phyloP scores from a whole-genome alignment of 1,140 invertebrate genomes.

The Drosophila baimaii region DNA sequence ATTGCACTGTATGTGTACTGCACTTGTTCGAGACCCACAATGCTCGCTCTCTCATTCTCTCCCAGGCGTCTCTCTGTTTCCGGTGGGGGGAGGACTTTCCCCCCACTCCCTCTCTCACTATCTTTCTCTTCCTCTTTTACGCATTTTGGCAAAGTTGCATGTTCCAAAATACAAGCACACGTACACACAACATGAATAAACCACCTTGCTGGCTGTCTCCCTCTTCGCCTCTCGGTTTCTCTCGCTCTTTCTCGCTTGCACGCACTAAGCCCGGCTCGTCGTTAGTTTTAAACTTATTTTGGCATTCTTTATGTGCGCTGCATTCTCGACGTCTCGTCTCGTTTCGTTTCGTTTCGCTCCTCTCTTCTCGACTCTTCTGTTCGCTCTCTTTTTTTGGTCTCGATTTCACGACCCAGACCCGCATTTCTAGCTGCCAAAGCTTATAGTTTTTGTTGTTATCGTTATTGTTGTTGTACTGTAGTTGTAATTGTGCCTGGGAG shows the following conservation, averaged over 20 bases:
- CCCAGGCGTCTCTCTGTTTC: conserved; percentile 21
- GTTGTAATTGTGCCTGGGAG: conserved; percentile 23
- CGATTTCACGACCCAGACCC: conserved; percentile 78
- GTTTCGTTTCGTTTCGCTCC: conserved; percentile 16
- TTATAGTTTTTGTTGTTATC: conserved; percentile 37
- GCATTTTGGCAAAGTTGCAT: conserved; percentile 76
- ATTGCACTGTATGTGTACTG: conserved; percentile 30
- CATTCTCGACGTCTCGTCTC: conserved; percentile 67
- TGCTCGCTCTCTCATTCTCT: conserved; percentile 42
- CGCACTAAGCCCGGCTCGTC: conserved; percentile 52
- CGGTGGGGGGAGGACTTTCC: neutral
- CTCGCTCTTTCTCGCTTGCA: conserved; percentile 16
- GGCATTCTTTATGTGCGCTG: conserved; percentile 78
- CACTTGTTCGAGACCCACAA: conserved; percentile 58
- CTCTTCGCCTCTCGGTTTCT: conserved; percentile 39
- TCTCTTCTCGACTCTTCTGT: conserved; percentile 4
- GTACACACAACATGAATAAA: conserved; percentile 24
- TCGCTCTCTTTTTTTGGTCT: conserved; percentile 32
- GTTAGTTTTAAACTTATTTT: conserved; percentile 82
- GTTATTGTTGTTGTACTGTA: conserved; percentile 2
- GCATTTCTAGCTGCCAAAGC: conserved; percentile 55
- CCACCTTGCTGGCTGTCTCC: conserved; percentile 43
- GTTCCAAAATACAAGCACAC: conserved; percentile 67
- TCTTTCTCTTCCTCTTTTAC: conserved; percentile 41
- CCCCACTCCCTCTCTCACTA: conserved; percentile 4